Conservation (phyloP, 2,888 invertebrate genomes). For the Caenorhabditis sp. region DNA sequence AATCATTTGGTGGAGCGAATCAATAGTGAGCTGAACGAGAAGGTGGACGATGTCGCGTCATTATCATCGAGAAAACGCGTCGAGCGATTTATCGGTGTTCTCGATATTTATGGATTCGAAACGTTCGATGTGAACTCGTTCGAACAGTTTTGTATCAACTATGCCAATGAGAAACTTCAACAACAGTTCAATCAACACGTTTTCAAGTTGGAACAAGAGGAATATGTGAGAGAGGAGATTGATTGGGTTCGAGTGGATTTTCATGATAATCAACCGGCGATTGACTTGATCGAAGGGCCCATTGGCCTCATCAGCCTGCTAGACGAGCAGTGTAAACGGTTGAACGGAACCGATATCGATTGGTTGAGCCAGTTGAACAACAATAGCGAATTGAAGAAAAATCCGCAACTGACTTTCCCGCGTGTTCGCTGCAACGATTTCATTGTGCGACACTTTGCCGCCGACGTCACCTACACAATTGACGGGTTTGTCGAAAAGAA, state of each 20-base stretch:
- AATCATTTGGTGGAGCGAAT: slow-evolving; percentile 89
- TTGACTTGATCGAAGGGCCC: slow-evolving; percentile 93
- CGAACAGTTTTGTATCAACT: slow-evolving; percentile 99
- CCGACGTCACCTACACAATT: slow-evolving; percentile 82
- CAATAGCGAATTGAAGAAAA: slow-evolving; percentile 49
- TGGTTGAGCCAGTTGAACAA: slow-evolving; percentile 78
- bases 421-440: slow-evolving; percentile 76
- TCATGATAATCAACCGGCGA: slow-evolving; percentile 98
- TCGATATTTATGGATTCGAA: slow-evolving; percentile 98
- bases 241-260: slow-evolving; percentile 82
- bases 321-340: slow-evolving; percentile 91
- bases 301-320: slow-evolving; percentile 90
- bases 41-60: background rate
- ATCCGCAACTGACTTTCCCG: slow-evolving; percentile 79
- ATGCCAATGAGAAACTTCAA: slow-evolving; percentile 97
- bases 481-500: slow-evolving; percentile 96
- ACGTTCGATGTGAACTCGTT: slow-evolving; percentile 95
- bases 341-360: slow-evolving; percentile 77
- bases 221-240: slow-evolving; percentile 94
- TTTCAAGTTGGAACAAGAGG: slow-evolving; percentile 97
- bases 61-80: slow-evolving; percentile 11
- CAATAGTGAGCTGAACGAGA: slow-evolving; percentile 80
- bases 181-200: slow-evolving; percentile 98
- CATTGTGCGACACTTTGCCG: slow-evolving; percentile 90
- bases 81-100: slow-evolving; percentile 84